These are phyloP conservation scores for Phrynocephalus versicolor DNA, from an alignment of 2,113 vertebrate species.

Conservation along the genomic window DNA sequence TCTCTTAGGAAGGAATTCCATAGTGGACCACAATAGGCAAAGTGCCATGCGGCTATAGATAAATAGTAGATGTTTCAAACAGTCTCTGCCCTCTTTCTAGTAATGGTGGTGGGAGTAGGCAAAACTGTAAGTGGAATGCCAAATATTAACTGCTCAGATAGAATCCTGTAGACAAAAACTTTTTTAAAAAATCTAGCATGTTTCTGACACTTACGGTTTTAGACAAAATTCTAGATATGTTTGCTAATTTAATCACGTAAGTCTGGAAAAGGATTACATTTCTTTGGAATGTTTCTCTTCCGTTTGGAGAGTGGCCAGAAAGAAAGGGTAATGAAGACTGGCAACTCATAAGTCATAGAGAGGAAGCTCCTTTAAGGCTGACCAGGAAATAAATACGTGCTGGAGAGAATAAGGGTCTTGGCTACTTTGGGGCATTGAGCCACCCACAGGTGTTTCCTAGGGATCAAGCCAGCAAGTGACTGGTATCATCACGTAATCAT, in stretches of 20 bases:
- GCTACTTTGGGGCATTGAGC: neutral
- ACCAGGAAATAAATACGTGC: neutral
- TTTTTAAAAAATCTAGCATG: neutral
- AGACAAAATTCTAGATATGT: neutral
- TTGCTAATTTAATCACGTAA: neutral
- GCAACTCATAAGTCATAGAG: neutral
- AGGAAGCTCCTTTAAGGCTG: neutral
- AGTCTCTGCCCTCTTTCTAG: too few relatives aligned
- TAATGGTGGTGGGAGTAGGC: neutral
- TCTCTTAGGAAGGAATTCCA: neutral
- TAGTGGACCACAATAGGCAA: neutral
- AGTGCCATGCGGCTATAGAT: too few relatives aligned
- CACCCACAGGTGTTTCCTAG: neutral
- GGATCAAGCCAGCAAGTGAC: neutral
- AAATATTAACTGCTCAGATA: neutral
- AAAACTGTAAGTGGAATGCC: neutral
- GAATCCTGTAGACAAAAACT: too few relatives aligned
- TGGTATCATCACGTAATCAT: neutral
- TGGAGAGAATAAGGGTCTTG: neutral
- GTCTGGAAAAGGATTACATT: neutral
- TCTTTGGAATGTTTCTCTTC: neutral
- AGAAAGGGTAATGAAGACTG: constrained; percentile 11
- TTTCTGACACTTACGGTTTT: neutral
- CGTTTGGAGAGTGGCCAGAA: constrained; percentile 6
- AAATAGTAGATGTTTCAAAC: neutral